A percentile compares a stretch with the other conserved stretches of the same genome.
These are phyloP conservation scores for Lepidothrix coronata DNA, from an alignment of 2,113 vertebrate species.

Conservation along the genomic window DNA sequence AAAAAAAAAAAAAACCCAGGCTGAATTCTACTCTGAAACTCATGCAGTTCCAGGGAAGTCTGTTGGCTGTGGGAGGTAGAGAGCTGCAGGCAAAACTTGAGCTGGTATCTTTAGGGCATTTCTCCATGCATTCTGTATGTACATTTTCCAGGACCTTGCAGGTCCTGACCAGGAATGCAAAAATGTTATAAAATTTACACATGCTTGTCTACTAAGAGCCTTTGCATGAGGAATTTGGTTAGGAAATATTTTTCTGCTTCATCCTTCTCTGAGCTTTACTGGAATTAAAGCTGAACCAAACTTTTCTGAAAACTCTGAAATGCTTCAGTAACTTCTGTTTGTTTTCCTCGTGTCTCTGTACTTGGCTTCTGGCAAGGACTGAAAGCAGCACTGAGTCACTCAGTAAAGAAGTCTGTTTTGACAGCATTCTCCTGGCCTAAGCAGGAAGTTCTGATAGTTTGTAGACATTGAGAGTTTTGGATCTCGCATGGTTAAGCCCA, in stretches of 20 bases:
- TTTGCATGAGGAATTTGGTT: constrained; percentile 31
- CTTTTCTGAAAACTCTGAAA: constrained; percentile 61
- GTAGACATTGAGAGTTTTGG: not conserved
- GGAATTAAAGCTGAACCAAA: constrained; percentile 51
- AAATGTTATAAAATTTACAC: not conserved
- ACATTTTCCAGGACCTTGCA: not conserved
- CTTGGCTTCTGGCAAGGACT: constrained; percentile 53
- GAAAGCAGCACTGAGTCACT: constrained; percentile 60
- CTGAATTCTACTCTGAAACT: constrained; percentile 3
- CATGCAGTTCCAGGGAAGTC: not conserved
- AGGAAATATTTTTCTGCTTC: constrained; percentile 31
- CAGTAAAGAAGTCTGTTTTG: constrained; percentile 56
- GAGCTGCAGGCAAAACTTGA: not conserved
- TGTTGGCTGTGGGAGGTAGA: not conserved
- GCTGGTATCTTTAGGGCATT: not conserved
- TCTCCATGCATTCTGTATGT: not conserved
- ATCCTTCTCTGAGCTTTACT: constrained; percentile 29
- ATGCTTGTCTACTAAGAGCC: not conserved
- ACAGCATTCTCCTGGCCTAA: constrained; percentile 9
- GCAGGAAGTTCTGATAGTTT: constrained; percentile 20
- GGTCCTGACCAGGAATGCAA: not conserved
- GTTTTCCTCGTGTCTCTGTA: constrained; percentile 54
- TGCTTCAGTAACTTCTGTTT: constrained; percentile 57
- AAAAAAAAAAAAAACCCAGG: not conserved
- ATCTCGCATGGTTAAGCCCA: not conserved